These are phyloP conservation scores for Eristalis intricaria DNA, from an alignment of 2,888 invertebrate species.

Conservation along the genomic window DNA sequence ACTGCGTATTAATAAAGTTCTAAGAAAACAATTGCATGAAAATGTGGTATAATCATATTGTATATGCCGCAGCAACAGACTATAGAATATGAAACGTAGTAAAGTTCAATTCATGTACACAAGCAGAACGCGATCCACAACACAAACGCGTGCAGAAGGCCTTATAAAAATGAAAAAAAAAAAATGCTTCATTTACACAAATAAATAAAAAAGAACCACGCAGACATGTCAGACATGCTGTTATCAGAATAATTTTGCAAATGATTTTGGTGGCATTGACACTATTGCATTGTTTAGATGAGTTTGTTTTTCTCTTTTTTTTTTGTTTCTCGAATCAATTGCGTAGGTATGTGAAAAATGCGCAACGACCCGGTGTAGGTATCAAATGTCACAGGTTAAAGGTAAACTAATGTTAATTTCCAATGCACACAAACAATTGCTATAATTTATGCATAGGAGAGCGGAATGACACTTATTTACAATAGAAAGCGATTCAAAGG, in stretches of 20 bases:
- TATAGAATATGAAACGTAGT: conserved; percentile 29
- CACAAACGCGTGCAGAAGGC: neutral
- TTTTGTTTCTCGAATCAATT: neutral
- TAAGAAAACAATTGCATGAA: conserved; percentile 32
- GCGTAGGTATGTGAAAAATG: neutral
- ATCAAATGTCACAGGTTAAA: neutral
- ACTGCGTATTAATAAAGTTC: conserved; percentile 52
- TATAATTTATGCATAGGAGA: neutral
- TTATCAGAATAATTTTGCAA: conserved; percentile 57
- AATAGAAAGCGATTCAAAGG: neutral
- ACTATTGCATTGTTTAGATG: conserved; percentile 53
- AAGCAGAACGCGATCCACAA: neutral
- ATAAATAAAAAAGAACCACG: neutral
- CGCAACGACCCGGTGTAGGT: neutral
- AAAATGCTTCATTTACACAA: conserved; percentile 5
- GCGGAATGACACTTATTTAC: neutral
- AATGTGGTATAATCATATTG: neutral
- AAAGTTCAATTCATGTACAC: neutral
- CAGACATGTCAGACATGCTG: conserved; percentile 19
- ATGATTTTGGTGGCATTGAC: conserved; percentile 59
- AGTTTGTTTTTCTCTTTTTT: conserved; percentile 11
- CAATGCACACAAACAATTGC: neutral
- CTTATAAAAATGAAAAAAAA: neutral
- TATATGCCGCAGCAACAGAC: neutral
- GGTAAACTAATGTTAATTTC: neutral